A percentile compares a stretch with the other conserved stretches of the same genome.
Evolutionary conservation across 2,797 vertebrate species (phyloP).

Genomic region (Rhadinocentrus ornatus): DNA sequence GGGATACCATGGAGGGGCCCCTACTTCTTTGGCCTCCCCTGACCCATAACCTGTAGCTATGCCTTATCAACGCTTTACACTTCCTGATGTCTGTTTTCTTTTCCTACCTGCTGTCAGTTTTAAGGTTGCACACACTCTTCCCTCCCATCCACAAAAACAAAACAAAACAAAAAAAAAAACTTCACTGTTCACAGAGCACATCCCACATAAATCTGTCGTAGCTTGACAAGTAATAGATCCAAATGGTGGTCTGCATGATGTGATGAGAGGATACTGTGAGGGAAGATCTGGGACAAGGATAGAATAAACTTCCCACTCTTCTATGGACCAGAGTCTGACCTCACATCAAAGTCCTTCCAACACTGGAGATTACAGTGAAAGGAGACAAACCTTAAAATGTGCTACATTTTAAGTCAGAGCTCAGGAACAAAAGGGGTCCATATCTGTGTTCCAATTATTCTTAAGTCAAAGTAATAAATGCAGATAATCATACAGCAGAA

Average conservation of each 20-base stretch:
- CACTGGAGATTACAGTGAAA: conserved; percentile 40
- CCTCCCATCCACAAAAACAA: not conserved
- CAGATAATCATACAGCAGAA: conserved; percentile 22
- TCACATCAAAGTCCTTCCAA: conserved; percentile 76
- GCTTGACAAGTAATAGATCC: conserved; percentile 65
- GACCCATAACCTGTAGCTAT: too few relatives aligned
- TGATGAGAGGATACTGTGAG: conserved; percentile 56
- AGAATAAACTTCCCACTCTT: conserved; percentile 42
- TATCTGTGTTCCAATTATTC: conserved; percentile 59
- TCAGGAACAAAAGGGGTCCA: conserved; percentile 37
- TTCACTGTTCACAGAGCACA: conserved; percentile 47
- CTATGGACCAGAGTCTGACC: conserved; percentile 63
- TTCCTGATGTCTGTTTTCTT: not conserved
- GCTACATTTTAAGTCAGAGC: conserved; percentile 53
- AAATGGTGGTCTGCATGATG: conserved; percentile 69
- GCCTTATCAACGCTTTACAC: too few relatives aligned
- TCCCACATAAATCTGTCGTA: conserved; percentile 69
- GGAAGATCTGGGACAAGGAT: conserved; percentile 63
- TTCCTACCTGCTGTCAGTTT: conserved; percentile 14
- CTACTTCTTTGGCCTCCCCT: too few relatives aligned
- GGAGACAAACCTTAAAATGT: conserved; percentile 51
- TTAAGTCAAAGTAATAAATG: conserved; percentile 36
- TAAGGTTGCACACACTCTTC: conserved; percentile 30
- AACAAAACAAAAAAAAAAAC: conserved; percentile 23
- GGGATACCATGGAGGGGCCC: too few relatives aligned